A percentile compares a stretch with the other conserved stretches of the same genome.
phyloP scores from a whole-genome alignment of 2,113 vertebrate species.

The Ellobius talpinus region DNA sequence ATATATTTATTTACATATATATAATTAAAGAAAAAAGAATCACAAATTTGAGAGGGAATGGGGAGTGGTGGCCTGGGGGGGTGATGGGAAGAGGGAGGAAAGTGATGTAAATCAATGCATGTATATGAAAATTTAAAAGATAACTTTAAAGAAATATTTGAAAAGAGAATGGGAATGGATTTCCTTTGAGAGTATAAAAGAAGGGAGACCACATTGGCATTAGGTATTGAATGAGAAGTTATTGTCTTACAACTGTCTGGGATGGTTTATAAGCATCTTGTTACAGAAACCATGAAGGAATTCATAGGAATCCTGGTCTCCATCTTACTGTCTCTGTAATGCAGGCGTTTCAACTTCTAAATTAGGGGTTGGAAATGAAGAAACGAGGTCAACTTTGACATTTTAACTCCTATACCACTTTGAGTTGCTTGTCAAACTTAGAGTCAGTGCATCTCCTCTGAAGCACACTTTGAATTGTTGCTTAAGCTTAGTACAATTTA shows the following conservation, averaged over 20 bases:
- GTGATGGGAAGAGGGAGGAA: neutral
- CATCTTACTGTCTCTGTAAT: slow-evolving; percentile 28
- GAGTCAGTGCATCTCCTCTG: neutral
- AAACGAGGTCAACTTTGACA: slow-evolving; percentile 57
- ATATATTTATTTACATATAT: neutral
- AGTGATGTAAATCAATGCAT: neutral
- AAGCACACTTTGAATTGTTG: slow-evolving; percentile 29
- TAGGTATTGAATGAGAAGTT: neutral
- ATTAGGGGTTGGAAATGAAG: slow-evolving; percentile 1
- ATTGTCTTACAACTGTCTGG: slow-evolving; percentile 40
- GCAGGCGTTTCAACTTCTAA: slow-evolving; percentile 51
- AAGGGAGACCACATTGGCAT: neutral
- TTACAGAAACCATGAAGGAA: slow-evolving; percentile 41
- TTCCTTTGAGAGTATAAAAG: slow-evolving; percentile 37
- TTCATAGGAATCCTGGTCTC: slow-evolving; percentile 43
- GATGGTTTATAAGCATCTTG: slow-evolving; percentile 45
- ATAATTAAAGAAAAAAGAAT: neutral
- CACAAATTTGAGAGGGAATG: neutral
- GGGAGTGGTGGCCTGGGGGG: too few species aligned
- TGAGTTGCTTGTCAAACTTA: slow-evolving; percentile 4
- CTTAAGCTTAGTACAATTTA: neutral
- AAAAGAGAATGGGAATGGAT: slow-evolving; percentile 27
- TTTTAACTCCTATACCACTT: neutral
- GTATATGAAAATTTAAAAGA: neutral
- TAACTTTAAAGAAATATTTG: neutral